A percentile compares a stretch with the other conserved stretches of the same genome.
Evolutionary conservation across 2,888 invertebrate species (phyloP).

Genomic region (Xiphydria camelus): DNA sequence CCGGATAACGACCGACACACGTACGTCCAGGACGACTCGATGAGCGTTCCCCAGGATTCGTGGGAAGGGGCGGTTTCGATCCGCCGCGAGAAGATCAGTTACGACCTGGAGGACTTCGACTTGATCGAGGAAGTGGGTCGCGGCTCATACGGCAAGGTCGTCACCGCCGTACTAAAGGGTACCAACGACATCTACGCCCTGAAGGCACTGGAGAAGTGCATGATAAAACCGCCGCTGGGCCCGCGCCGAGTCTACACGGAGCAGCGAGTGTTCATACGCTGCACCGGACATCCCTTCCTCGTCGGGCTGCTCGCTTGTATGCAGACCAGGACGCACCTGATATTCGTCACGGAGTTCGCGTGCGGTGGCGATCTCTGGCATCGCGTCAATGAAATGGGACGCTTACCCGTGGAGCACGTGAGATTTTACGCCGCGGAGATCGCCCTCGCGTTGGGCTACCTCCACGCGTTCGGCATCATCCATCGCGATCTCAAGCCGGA

Average conservation of each 20-base stretch:
- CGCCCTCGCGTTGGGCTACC: slow-evolving; percentile 68
- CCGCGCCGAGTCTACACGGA: slow-evolving; percentile 67
- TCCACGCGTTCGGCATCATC: slow-evolving; percentile 68
- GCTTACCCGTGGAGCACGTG: slow-evolving; percentile 69
- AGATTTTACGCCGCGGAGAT: slow-evolving; percentile 72
- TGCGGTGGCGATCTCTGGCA: slow-evolving; percentile 70
- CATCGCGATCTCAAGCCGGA: slow-evolving; percentile 68
- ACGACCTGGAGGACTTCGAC: slow-evolving; percentile 66
- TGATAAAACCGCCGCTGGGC: slow-evolving; percentile 68
- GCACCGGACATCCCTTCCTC: slow-evolving; percentile 71
- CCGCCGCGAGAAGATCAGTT: too few relatives aligned
- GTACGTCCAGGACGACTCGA: too few relatives aligned
- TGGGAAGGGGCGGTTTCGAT: too few relatives aligned
- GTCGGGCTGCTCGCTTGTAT: slow-evolving; percentile 74
- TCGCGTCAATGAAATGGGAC: slow-evolving; percentile 70
- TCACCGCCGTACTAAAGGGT: slow-evolving; percentile 68
- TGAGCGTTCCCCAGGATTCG: too few relatives aligned
- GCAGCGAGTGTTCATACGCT: slow-evolving; percentile 73
- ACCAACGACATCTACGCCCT: slow-evolving; percentile 70
- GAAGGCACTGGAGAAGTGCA: slow-evolving; percentile 73
- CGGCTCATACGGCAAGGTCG: slow-evolving; percentile 71
- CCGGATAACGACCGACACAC: too few relatives aligned
- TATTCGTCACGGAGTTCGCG: slow-evolving; percentile 74
- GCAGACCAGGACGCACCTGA: slow-evolving; percentile 65
- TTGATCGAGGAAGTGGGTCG: slow-evolving; percentile 69